phyloP scores from a whole-genome alignment of 2,797 vertebrate species.

The Sphaeramia orbicularis region DNA sequence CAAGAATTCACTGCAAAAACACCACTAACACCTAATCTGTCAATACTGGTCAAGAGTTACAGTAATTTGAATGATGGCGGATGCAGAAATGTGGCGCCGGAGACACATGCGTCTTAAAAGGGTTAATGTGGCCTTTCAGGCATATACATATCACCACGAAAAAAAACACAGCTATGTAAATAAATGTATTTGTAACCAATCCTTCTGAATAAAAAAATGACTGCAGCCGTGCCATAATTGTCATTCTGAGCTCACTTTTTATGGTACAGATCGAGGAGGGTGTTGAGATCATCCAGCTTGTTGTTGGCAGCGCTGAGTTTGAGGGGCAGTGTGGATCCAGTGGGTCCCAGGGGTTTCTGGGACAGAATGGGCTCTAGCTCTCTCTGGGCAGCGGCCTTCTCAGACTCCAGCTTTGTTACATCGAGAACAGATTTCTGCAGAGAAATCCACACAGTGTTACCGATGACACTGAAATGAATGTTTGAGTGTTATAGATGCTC shows the following conservation, averaged over 20 bases:
- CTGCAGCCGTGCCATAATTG: too few relatives aligned
- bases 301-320: constrained; percentile 85
- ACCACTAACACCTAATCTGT: too few relatives aligned
- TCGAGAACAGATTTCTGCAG: constrained; percentile 80
- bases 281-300: constrained; percentile 86
- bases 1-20: too few relatives aligned
- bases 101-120: too few relatives aligned
- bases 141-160: too few relatives aligned
- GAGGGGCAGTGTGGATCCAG: constrained; percentile 83
- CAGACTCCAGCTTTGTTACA: constrained; percentile 85
- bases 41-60: too few relatives aligned
- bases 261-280: constrained; percentile 86
- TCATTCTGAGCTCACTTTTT: constrained; percentile 87
- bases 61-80: too few relatives aligned
- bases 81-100: too few relatives aligned
- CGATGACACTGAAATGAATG: not conserved
- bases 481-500: too few relatives aligned
- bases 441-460: not conserved
- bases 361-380: constrained; percentile 87
- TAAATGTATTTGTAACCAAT: too few relatives aligned
- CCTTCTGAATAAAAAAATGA: not conserved
- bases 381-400: constrained; percentile 87
- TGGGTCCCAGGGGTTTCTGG: constrained; percentile 82
- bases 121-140: too few relatives aligned
- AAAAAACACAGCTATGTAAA: too few relatives aligned